Evolutionary conservation across 2,888 invertebrate genomes (phyloP).

Genomic region (Poecilobothrus nobilitatus): DNA sequence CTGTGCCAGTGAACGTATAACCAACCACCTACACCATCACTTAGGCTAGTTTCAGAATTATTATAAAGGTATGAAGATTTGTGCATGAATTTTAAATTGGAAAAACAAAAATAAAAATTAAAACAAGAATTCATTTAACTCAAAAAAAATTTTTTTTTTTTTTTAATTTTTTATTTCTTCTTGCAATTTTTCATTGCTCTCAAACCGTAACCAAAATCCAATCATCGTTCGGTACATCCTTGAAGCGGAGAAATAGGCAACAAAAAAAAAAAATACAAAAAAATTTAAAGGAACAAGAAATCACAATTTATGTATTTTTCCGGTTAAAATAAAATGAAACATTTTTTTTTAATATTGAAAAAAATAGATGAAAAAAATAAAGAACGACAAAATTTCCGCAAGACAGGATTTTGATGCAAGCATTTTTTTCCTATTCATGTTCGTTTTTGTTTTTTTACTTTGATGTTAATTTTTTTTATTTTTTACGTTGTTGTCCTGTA

Average conservation of each 20-base stretch:
- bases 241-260: not conserved
- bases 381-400: not conserved
- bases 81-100: too few relatives aligned
- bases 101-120: too few relatives aligned
- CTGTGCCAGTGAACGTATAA: too few relatives aligned
- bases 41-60: too few relatives aligned
- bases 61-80: too few relatives aligned
- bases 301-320: conserved; percentile 1
- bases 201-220: not conserved
- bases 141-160: too few relatives aligned
- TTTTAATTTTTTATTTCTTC: not conserved
- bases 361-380: not conserved
- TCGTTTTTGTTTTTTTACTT: not conserved
- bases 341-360: not conserved
- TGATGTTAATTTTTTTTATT: not conserved
- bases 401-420: conserved; percentile 2
- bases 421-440: not conserved
- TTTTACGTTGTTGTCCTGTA: too few relatives aligned
- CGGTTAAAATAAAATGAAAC: not conserved
- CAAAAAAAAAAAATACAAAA: too few relatives aligned
- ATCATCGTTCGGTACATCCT: not conserved
- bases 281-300: not conserved
- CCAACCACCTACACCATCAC: too few relatives aligned
- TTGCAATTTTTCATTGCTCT: not conserved
- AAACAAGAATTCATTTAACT: too few relatives aligned